phyloP scores from a whole-genome alignment of 1,140 invertebrate species.

The Himalopsyche phryganea region DNA sequence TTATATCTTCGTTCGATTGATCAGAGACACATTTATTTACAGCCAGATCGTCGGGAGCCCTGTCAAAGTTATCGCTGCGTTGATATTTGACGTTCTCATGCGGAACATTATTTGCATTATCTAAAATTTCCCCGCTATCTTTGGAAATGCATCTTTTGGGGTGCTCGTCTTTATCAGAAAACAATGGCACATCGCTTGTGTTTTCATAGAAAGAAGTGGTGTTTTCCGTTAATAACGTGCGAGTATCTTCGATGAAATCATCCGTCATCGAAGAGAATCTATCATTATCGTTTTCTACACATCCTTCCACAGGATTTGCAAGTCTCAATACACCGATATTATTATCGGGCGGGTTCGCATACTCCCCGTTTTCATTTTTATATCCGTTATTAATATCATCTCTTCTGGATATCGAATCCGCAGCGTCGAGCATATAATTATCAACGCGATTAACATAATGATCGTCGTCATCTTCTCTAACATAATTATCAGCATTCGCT shows the following conservation, averaged over 20 bases:
- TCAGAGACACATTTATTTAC: neutral
- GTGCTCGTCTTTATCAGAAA: too few species aligned
- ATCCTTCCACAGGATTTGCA: conserved; percentile 11
- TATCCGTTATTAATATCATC: neutral
- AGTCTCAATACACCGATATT: conserved; percentile 16
- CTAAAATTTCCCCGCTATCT: neutral
- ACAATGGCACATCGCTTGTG: neutral
- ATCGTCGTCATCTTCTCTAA: neutral
- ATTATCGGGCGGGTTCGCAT: neutral
- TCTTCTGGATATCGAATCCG: neutral
- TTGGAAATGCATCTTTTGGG: neutral
- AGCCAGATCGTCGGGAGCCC: neutral
- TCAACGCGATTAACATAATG: too few species aligned
- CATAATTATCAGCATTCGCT: too few species aligned
- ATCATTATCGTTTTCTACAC: conserved; percentile 10
- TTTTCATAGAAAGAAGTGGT: conserved; percentile 12
- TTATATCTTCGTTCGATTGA: too few species aligned
- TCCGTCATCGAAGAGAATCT: neutral
- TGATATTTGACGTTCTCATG: neutral
- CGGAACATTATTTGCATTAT: conserved; percentile 10
- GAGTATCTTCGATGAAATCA: conserved; percentile 10
- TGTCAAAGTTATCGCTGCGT: neutral
- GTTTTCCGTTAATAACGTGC: conserved; percentile 7
- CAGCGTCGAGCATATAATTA: neutral
- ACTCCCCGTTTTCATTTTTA: neutral